Conservation (phyloP, 2,797 vertebrate species). For the Sarcophilus harrisii region DNA sequence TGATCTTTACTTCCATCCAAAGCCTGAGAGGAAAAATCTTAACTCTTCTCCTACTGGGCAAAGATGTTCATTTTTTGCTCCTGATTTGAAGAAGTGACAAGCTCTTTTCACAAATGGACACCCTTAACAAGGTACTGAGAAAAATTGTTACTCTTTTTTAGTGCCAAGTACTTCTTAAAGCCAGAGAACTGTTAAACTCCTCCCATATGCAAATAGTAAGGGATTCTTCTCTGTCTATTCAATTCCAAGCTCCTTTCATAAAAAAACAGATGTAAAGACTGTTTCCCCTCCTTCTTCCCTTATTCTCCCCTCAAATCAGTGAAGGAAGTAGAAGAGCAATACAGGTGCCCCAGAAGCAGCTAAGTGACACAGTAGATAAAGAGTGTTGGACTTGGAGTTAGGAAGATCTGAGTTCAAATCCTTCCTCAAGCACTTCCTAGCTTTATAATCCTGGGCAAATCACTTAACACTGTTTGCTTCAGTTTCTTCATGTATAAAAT, state of each 20-base stretch:
- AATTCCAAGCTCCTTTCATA: not conserved
- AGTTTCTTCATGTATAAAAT: not conserved
- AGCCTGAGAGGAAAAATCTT: not conserved
- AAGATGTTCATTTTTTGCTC: not conserved
- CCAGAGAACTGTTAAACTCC: not conserved
- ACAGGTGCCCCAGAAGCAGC: not conserved
- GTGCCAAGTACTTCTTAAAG: not conserved
- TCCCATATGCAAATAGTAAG: not conserved
- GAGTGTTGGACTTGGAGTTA: not conserved
- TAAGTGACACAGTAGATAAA: not conserved
- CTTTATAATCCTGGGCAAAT: not conserved
- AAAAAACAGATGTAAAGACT: not conserved
- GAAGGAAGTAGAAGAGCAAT: not conserved
- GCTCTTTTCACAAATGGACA: not conserved
- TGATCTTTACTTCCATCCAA: not conserved
- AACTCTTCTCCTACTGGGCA: not conserved
- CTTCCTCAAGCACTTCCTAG: not conserved
- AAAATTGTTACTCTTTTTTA: not conserved
- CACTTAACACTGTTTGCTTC: not conserved
- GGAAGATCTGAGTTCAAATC: not conserved
- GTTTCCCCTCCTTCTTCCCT: not conserved
- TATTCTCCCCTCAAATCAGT: not conserved
- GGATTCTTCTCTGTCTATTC: not conserved
- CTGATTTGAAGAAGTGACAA: not conserved
- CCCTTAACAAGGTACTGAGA: not conserved